Evolutionary conservation across 2,888 invertebrate species (phyloP).

Genomic region (Amblyjoppa proteus): DNA sequence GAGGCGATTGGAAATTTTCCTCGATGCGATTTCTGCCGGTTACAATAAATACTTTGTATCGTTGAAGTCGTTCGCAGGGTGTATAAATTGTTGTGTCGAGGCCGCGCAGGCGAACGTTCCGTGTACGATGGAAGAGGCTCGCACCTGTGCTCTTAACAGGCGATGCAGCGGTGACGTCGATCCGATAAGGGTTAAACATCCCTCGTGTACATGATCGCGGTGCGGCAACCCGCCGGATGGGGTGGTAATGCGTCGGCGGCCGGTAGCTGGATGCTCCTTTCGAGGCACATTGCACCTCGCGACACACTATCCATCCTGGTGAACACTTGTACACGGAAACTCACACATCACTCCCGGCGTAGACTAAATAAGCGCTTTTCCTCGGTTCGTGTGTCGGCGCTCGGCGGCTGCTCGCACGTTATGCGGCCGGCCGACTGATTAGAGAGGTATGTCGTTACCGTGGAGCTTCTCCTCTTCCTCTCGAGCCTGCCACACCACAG

Average conservation of each 20-base stretch:
- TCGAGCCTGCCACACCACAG: not conserved
- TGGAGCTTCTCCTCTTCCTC: not conserved
- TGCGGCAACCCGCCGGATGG: slow-evolving; percentile 73
- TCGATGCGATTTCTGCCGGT: not conserved
- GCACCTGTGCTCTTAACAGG: slow-evolving; percentile 77
- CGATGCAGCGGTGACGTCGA: slow-evolving; percentile 65
- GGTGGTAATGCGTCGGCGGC: slow-evolving; percentile 77
- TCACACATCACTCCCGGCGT: slow-evolving; percentile 11
- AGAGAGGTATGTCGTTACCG: not conserved
- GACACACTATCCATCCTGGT: slow-evolving; percentile 57
- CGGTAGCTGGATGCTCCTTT: slow-evolving; percentile 80
- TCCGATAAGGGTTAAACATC: slow-evolving; percentile 81
- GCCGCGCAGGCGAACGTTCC: slow-evolving; percentile 22
- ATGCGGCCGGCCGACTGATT: slow-evolving; percentile 3
- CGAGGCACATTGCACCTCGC: slow-evolving; percentile 71
- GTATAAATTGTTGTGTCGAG: not conserved
- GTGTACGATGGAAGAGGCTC: slow-evolving; percentile 66
- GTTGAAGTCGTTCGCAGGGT: not conserved
- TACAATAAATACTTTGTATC: not conserved
- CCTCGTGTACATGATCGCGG: slow-evolving; percentile 65
- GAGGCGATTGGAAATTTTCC: not conserved
- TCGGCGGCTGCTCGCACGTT: slow-evolving; percentile 8
- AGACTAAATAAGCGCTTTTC: slow-evolving; percentile 41
- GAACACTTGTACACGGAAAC: not conserved
- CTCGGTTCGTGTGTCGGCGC: not conserved